Conservation (phyloP, 2,797 vertebrate species). For the Ataeniobius toweri region DNA sequence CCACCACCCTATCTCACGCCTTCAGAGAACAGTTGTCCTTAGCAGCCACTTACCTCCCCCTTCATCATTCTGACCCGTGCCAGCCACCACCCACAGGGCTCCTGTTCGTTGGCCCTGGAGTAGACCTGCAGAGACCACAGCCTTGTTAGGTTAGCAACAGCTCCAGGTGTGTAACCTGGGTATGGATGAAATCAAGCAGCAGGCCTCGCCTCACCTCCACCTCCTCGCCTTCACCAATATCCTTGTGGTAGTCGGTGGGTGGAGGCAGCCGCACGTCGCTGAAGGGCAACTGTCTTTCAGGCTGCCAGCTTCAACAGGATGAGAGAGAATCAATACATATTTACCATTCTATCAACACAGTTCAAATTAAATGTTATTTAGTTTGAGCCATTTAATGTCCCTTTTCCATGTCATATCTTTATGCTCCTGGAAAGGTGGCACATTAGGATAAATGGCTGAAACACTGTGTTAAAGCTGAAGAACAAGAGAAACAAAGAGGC, state of each 20-base stretch:
- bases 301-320: conserved; percentile 85
- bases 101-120: conserved; percentile 92
- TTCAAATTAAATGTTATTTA: neutral
- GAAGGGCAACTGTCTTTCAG: conserved; percentile 92
- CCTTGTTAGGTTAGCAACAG: neutral
- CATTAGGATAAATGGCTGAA: neutral
- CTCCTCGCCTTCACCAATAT: conserved; percentile 91
- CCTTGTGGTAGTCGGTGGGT: conserved; percentile 87
- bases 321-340: conserved; percentile 3
- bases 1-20: neutral
- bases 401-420: too few relatives aligned
- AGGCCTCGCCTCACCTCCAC: conserved; percentile 86
- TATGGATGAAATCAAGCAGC: neutral
- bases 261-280: conserved; percentile 91
- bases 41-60: conserved; percentile 82
- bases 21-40: neutral
- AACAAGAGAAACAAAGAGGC: conserved; percentile 33
- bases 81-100: conserved; percentile 94
- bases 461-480: conserved; percentile 34
- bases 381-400: too few relatives aligned
- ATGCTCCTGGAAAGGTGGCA: too few relatives aligned
- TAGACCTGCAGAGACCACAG: conserved; percentile 80
- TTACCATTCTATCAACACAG: conserved; percentile 16
- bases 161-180: neutral
- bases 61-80: conserved; percentile 95